phyloP scores from a whole-genome alignment of 2,888 invertebrate genomes.

The Ferdinandea cuprea region DNA sequence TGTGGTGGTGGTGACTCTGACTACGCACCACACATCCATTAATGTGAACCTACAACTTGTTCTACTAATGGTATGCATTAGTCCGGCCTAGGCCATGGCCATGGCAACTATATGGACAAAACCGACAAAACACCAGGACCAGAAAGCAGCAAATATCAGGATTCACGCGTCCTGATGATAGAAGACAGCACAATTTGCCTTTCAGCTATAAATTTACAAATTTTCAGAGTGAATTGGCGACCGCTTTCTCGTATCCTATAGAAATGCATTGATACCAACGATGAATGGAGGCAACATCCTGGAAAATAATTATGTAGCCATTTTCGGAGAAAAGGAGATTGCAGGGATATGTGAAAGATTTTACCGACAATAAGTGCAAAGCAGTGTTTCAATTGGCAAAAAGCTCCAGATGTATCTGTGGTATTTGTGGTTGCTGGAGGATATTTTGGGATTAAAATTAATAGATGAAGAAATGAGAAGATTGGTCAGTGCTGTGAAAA shows the following conservation, averaged over 20 bases:
- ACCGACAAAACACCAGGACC: constrained; percentile 48
- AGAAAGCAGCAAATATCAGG: constrained; percentile 54
- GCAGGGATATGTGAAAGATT: constrained; percentile 21
- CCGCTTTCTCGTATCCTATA: constrained; percentile 20
- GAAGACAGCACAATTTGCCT: constrained; percentile 53
- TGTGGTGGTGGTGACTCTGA: constrained; percentile 10
- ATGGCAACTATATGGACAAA: constrained; percentile 16
- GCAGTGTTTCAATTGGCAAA: constrained; percentile 21
- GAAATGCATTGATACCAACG: constrained; percentile 4
- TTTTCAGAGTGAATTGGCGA: constrained; percentile 34
- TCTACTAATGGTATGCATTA: constrained; percentile 72
- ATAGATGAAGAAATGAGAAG: not conserved
- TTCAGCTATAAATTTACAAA: constrained; percentile 54
- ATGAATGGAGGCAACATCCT: constrained; percentile 29
- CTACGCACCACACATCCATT: constrained; percentile 52
- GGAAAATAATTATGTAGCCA: constrained; percentile 31
- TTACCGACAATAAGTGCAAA: constrained; percentile 30
- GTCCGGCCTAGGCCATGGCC: constrained; percentile 19
- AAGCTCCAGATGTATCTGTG: constrained; percentile 17
- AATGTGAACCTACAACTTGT: constrained; percentile 70
- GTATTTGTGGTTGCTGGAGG: constrained; percentile 16
- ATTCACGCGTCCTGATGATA: constrained; percentile 46
- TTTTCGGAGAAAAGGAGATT: no score
- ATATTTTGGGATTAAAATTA: constrained; percentile 1
- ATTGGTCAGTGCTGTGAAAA: not conserved